A percentile compares a stretch with the other conserved stretches of the same genome.
These are phyloP conservation scores for Phyllotreta striolata DNA, from an alignment of 2,888 invertebrate species.

Conservation along the genomic window DNA sequence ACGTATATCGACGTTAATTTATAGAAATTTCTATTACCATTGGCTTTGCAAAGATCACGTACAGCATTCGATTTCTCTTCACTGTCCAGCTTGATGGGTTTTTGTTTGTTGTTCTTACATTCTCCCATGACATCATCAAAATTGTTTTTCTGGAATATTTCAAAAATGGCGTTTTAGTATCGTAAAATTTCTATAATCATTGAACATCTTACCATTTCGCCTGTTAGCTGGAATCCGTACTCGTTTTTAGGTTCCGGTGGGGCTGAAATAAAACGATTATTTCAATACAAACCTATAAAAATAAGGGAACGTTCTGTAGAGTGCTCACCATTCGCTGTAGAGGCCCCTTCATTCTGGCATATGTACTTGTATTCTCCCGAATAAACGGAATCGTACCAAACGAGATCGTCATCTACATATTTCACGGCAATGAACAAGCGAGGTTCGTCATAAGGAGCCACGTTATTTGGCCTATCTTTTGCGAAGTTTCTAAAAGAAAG, in stretches of 20 bases:
- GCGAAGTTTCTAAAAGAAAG: conserved; percentile 4
- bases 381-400: neutral
- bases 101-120: neutral
- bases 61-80: neutral
- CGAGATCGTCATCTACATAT: neutral
- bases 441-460: neutral
- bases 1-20: too few species aligned
- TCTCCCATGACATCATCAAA: neutral
- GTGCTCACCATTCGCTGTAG: too few species aligned
- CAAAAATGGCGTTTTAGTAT: too few species aligned
- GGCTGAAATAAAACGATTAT: neutral
- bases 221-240: neutral
- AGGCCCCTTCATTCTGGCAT: neutral
- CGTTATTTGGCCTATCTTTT: neutral
- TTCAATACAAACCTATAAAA: too few species aligned
- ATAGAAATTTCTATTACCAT: conserved; percentile 8
- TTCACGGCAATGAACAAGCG: neutral
- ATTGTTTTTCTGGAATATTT: neutral
- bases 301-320: too few species aligned
- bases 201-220: neutral
- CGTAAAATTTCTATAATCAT: too few species aligned
- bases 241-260: neutral
- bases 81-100: conserved; percentile 1
- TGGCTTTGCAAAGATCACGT: neutral
- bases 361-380: neutral